Evolutionary conservation across 2,888 invertebrate species (phyloP).

Genomic region (Xanthorhoe spadicearia): DNA sequence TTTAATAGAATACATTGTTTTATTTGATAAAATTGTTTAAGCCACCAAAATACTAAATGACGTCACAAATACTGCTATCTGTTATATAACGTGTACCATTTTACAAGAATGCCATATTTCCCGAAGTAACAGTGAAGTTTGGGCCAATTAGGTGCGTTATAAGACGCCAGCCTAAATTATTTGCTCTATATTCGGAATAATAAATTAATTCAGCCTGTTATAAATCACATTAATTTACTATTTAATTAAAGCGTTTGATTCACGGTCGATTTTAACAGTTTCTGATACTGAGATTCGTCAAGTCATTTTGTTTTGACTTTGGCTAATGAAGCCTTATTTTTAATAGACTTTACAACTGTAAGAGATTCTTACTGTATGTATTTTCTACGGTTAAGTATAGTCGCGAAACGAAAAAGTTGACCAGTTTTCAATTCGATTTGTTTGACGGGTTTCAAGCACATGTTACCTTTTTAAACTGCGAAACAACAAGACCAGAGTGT

Average conservation of each 20-base stretch:
- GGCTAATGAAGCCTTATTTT: neutral
- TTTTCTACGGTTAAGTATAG: no score
- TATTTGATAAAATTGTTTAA: no score
- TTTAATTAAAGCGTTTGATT: slow-evolving; percentile 25
- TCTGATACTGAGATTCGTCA: neutral
- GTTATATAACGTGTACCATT: neutral
- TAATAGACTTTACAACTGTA: no score
- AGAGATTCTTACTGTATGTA: no score
- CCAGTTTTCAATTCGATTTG: no score
- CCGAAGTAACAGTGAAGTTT: slow-evolving; percentile 42
- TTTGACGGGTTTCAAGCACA: no score
- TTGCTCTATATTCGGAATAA: slow-evolving; percentile 29
- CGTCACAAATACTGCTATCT: no score
- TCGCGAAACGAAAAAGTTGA: no score
- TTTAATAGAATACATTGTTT: no score
- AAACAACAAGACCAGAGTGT: no score
- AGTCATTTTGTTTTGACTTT: neutral
- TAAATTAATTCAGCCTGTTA: slow-evolving; percentile 34
- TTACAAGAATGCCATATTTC: neutral
- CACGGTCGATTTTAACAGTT: neutral
- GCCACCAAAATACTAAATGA: no score
- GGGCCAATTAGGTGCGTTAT: slow-evolving; percentile 43
- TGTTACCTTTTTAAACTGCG: no score
- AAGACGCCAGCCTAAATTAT: slow-evolving; percentile 26
- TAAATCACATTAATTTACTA: slow-evolving; percentile 28